Percentiles rank a stretch among this genome's conserved stretches.
These are phyloP conservation scores for Microdon myrmicae DNA, from an alignment of 2,888 invertebrate species.

Conservation along the genomic window DNA sequence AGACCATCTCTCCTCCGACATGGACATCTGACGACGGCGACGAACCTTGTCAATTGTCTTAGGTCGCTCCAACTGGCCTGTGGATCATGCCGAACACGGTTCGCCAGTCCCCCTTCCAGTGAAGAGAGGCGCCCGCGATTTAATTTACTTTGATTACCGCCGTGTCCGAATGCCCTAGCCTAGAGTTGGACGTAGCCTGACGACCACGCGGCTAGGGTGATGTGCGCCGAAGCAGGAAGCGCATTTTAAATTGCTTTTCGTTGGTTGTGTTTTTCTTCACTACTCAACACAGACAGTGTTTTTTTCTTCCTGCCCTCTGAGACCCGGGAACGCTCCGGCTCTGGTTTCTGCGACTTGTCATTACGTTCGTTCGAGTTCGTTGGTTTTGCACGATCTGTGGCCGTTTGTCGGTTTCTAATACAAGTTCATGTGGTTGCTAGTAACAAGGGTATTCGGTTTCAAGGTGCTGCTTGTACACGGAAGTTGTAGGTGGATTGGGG, in stretches of 20 bases:
- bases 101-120: no score
- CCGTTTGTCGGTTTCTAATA: conserved; percentile 46
- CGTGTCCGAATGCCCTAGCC: conserved; percentile 48
- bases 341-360: conserved; percentile 23
- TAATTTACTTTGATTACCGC: conserved; percentile 51
- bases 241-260: conserved; percentile 48
- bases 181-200: conserved; percentile 37
- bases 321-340: not conserved
- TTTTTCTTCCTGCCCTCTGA: conserved; percentile 7
- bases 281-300: no score
- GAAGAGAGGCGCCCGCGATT: conserved; percentile 33
- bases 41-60: conserved; percentile 41
- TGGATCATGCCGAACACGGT: no score
- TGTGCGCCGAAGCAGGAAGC: conserved; percentile 50
- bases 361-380: conserved; percentile 46
- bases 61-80: no score
- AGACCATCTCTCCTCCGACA: conserved; percentile 27
- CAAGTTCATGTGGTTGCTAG: conserved; percentile 29
- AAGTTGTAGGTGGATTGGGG: conserved; percentile 19
- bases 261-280: conserved; percentile 1
- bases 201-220: conserved; percentile 22
- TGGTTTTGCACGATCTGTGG: conserved; percentile 46
- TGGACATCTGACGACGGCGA: conserved; percentile 10
- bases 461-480: conserved; percentile 26
- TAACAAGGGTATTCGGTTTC: conserved; percentile 25